Evolutionary conservation across 2,797 vertebrate species (phyloP).

Genomic region (Sebastiscus albofasciatus): DNA sequence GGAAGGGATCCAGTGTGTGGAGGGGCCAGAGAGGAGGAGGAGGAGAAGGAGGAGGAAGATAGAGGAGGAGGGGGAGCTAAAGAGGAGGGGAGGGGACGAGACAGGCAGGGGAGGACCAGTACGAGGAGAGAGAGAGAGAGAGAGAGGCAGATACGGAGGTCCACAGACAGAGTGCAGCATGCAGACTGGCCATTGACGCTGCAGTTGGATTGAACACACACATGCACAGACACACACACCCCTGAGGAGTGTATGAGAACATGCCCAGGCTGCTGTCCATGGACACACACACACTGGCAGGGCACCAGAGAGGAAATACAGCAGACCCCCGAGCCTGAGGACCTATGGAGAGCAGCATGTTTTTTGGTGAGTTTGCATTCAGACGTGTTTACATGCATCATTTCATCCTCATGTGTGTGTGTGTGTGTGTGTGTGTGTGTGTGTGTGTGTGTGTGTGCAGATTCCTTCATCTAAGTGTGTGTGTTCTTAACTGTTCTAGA

Average conservation of each 20-base stretch:
- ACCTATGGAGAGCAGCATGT: slow-evolving; percentile 95
- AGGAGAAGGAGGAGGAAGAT: background rate
- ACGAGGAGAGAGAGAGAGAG: slow-evolving; percentile 31
- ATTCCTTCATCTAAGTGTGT: background rate
- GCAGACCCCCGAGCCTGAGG: slow-evolving; percentile 85
- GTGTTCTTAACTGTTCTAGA: slow-evolving; percentile 4
- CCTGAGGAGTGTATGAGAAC: slow-evolving; percentile 71
- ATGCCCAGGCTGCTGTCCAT: slow-evolving; percentile 79
- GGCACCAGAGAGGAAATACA: slow-evolving; percentile 84
- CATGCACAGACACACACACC: slow-evolving; percentile 55
- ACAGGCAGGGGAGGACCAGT: slow-evolving; percentile 47
- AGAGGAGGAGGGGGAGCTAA: slow-evolving; percentile 46
- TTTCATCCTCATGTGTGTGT: background rate
- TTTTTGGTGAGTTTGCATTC: slow-evolving; percentile 92
- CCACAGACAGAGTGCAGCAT: slow-evolving; percentile 66
- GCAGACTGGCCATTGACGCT: slow-evolving; percentile 60
- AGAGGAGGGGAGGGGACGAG: slow-evolving; percentile 51
- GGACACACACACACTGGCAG: slow-evolving; percentile 86
- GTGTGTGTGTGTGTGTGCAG: background rate
- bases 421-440: background rate
- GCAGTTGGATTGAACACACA: slow-evolving; percentile 63
- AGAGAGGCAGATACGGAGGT: slow-evolving; percentile 51
- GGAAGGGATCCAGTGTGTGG: slow-evolving; percentile 42
- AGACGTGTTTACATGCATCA: background rate
- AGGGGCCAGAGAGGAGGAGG: slow-evolving; percentile 49